Evolutionary conservation across 2,113 vertebrate genomes (phyloP).

Genomic region (Peromyscus leucopus): DNA sequence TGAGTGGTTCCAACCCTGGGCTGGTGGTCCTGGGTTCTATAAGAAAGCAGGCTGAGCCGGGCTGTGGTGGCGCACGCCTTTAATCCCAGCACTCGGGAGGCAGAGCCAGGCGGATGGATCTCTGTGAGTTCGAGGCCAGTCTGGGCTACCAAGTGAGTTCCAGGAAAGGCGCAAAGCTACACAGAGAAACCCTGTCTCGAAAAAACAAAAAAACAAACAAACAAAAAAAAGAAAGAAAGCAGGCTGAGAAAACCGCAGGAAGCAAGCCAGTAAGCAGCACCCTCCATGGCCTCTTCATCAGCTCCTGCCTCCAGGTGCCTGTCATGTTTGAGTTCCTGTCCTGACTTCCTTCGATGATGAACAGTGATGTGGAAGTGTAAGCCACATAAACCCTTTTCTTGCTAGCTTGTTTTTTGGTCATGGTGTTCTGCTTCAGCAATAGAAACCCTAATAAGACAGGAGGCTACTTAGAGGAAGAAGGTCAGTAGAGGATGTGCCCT

Average conservation of each 20-base stretch:
- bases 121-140: too few species aligned
- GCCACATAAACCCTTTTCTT: background rate
- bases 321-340: background rate
- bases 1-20: background rate
- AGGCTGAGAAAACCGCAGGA: background rate
- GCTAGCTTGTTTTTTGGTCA: background rate
- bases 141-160: too few species aligned
- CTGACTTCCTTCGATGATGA: background rate
- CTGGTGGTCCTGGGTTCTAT: background rate
- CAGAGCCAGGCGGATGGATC: too few species aligned
- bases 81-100: too few species aligned
- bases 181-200: too few species aligned
- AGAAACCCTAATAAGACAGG: background rate
- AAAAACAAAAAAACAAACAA: too few species aligned
- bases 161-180: too few species aligned
- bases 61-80: too few species aligned
- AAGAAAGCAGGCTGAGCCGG: background rate
- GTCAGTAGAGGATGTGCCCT: background rate
- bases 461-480: background rate
- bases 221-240: too few species aligned
- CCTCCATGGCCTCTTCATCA: background rate
- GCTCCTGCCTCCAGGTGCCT: background rate
- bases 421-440: background rate
- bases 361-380: background rate
- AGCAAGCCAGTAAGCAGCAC: background rate